Percentiles rank a stretch among this genome's conserved stretches.
Evolutionary conservation across 2,797 vertebrate species (phyloP).

Genomic region (Cirrhinus molitorella): DNA sequence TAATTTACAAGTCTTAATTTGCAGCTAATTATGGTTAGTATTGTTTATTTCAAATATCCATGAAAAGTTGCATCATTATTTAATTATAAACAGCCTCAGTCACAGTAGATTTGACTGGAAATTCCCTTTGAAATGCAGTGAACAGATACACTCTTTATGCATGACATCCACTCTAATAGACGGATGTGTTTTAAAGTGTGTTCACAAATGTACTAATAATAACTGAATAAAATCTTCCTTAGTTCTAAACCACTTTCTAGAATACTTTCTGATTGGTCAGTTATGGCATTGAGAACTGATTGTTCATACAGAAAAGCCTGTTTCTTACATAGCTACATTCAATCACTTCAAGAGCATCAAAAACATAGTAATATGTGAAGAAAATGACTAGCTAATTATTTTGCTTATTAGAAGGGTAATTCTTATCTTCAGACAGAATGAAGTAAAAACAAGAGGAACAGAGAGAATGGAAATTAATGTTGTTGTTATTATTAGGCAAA

Average conservation of each 20-base stretch:
- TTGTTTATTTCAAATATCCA: constrained; percentile 28
- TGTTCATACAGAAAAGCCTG: not conserved
- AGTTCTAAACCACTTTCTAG: not conserved
- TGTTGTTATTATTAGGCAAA: constrained; percentile 27
- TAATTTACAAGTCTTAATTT: not conserved
- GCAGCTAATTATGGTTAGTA: not conserved
- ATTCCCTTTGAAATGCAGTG: constrained; percentile 13
- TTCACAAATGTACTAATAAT: constrained; percentile 2
- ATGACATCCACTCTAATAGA: not conserved
- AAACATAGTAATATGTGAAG: constrained; percentile 17
- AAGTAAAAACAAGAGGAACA: constrained; percentile 18
- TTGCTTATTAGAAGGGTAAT: constrained; percentile 25
- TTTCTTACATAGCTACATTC: not conserved
- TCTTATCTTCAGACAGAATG: constrained; percentile 19
- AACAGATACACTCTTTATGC: not conserved
- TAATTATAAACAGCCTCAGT: not conserved
- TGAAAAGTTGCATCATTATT: constrained; percentile 21
- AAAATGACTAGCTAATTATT: constrained; percentile 4
- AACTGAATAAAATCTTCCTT: not conserved
- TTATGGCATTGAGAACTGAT: not conserved
- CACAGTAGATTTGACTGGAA: constrained; percentile 11
- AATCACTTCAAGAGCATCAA: constrained; percentile 10
- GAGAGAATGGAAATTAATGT: constrained; percentile 17
- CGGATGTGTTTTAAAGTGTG: not conserved
- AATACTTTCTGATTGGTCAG: not conserved